A percentile compares a stretch with the other conserved stretches of the same genome.
phyloP scores from a whole-genome alignment of 1,140 invertebrate species.

The Conopomorpha cramerella region DNA sequence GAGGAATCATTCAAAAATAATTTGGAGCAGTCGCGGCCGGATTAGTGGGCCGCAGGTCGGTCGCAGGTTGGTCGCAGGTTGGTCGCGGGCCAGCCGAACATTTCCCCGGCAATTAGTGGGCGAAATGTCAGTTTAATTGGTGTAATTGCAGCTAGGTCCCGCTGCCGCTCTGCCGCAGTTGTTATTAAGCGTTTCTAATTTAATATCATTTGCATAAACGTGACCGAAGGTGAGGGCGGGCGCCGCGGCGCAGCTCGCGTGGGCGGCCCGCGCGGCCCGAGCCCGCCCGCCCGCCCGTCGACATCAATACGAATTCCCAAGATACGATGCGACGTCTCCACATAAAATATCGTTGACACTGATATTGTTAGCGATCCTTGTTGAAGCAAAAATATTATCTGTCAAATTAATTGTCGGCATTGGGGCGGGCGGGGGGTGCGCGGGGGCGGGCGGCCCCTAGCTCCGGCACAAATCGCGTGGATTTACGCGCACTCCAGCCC shows the following conservation, averaged over 20 bases:
- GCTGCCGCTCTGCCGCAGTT: constrained; percentile 40
- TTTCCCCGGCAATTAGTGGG: constrained; percentile 45
- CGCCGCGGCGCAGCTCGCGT: not conserved
- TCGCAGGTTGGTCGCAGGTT: too few relatives aligned
- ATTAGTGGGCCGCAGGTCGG: too few relatives aligned
- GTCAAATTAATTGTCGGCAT: constrained; percentile 46
- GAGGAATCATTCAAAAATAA: too few relatives aligned
- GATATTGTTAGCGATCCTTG: too few relatives aligned
- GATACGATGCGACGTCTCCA: too few relatives aligned
- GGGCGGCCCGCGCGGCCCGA: too few relatives aligned
- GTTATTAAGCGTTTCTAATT: constrained; percentile 58
- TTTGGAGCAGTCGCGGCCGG: too few relatives aligned
- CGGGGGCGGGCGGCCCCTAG: constrained; percentile 23
- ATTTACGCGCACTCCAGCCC: constrained; percentile 55
- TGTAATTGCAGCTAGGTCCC: constrained; percentile 58
- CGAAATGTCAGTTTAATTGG: constrained; percentile 56
- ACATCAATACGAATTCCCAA: too few relatives aligned
- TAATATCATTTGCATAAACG: constrained; percentile 59
- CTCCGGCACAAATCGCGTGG: constrained; percentile 58
- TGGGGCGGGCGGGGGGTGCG: constrained; percentile 6
- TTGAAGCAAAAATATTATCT: constrained; percentile 33
- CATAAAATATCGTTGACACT: too few relatives aligned
- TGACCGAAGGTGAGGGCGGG: constrained; percentile 21
- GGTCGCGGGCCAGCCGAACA: too few relatives aligned
- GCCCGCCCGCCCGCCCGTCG: too few relatives aligned